Conservation (phyloP, 1,140 invertebrate species). For the Macrobrachium rosenbergii region DNA sequence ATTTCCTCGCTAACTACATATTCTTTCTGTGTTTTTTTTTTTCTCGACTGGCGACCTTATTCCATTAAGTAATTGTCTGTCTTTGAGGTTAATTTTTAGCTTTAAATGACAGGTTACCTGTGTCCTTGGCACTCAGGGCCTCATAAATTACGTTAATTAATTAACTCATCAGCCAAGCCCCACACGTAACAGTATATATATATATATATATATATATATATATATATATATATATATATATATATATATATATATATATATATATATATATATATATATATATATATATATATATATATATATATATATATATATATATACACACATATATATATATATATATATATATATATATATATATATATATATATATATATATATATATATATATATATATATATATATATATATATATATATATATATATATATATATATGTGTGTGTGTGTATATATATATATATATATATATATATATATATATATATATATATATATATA, state of each 20-base stretch:
- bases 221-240: neutral
- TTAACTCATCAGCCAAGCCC: too few species aligned
- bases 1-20: too few species aligned
- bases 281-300: slow-evolving; percentile 10
- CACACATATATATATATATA: slow-evolving; percentile 3
- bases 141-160: too few species aligned
- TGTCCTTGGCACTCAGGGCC: too few species aligned
- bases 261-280: neutral
- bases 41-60: too few species aligned
- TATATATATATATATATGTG: neutral
- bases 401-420: neutral
- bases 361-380: slow-evolving; percentile 2
- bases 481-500: slow-evolving; percentile 1
- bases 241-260: slow-evolving; percentile 19
- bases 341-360: neutral
- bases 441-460: neutral
- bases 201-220: neutral
- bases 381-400: slow-evolving; percentile 10
- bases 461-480: slow-evolving; percentile 4
- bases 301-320: slow-evolving; percentile 24
- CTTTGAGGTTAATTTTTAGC: too few species aligned
- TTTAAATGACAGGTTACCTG: too few species aligned
- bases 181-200: too few species aligned
- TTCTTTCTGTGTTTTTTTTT: too few species aligned
- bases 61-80: too few species aligned